These are phyloP conservation scores for Corythaeola cristata DNA, from an alignment of 2,113 vertebrate species.

Conservation along the genomic window DNA sequence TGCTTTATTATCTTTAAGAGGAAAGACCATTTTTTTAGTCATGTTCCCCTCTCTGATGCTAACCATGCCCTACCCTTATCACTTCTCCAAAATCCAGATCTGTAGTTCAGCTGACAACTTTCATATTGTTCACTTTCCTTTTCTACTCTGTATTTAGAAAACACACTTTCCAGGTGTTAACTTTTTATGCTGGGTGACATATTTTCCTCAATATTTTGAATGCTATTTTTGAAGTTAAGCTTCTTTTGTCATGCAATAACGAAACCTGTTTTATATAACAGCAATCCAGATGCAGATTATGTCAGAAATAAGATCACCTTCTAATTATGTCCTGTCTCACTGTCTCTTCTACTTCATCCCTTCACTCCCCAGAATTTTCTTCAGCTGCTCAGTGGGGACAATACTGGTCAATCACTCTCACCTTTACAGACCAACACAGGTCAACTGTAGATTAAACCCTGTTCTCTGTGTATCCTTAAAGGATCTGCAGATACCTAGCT, in stretches of 20 bases:
- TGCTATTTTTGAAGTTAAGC: background rate
- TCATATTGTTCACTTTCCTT: background rate
- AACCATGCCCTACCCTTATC: background rate
- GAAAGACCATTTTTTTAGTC: background rate
- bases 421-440: background rate
- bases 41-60: background rate
- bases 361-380: background rate
- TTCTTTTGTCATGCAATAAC: background rate
- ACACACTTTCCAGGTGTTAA: background rate
- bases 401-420: background rate
- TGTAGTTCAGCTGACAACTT: background rate
- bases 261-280: background rate
- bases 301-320: background rate
- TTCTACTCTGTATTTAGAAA: background rate
- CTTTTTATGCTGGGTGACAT: background rate
- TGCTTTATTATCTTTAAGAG: background rate
- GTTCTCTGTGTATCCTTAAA: background rate
- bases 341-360: background rate
- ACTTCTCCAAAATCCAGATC: background rate
- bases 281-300: background rate
- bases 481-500: background rate
- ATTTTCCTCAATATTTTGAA: background rate
- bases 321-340: background rate
- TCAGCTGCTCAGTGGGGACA: background rate
- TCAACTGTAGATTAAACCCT: background rate